Evolutionary conservation across 2,113 vertebrate genomes (phyloP).

Genomic region (Nycticryphes semicollaris): DNA sequence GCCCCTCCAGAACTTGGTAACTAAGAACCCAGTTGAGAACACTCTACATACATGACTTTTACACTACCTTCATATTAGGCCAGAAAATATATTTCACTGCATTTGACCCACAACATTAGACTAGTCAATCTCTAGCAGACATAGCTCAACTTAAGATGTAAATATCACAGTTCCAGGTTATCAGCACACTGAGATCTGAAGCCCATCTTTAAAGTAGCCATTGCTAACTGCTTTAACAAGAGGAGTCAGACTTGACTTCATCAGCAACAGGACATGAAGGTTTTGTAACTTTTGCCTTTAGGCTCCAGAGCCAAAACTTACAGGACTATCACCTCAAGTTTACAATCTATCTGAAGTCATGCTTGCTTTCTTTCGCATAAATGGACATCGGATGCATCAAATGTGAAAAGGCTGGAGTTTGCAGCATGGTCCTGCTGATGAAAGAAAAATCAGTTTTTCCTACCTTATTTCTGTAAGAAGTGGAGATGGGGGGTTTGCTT

Average conservation of each 20-base stretch:
- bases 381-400: not conserved
- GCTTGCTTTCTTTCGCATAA: not conserved
- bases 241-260: not conserved
- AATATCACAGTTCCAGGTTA: not conserved
- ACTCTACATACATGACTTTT: not conserved
- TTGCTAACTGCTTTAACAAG: not conserved
- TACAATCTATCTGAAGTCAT: not conserved
- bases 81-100: not conserved
- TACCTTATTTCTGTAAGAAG: not conserved
- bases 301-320: conserved; percentile 8
- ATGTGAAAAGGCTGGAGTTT: not conserved
- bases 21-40: not conserved
- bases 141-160: not conserved
- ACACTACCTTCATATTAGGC: not conserved
- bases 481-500: not conserved
- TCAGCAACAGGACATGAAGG: not conserved
- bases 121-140: not conserved
- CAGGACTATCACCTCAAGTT: not conserved
- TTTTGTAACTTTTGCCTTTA: conserved; percentile 8
- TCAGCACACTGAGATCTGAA: not conserved
- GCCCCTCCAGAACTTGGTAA: not conserved
- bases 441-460: not conserved
- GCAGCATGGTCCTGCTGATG: not conserved
- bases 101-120: not conserved
- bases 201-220: not conserved